A percentile compares a stretch with the other conserved stretches of the same genome.
Conservation (phyloP, 2,113 vertebrate species). For the Oostethus manadensis region DNA sequence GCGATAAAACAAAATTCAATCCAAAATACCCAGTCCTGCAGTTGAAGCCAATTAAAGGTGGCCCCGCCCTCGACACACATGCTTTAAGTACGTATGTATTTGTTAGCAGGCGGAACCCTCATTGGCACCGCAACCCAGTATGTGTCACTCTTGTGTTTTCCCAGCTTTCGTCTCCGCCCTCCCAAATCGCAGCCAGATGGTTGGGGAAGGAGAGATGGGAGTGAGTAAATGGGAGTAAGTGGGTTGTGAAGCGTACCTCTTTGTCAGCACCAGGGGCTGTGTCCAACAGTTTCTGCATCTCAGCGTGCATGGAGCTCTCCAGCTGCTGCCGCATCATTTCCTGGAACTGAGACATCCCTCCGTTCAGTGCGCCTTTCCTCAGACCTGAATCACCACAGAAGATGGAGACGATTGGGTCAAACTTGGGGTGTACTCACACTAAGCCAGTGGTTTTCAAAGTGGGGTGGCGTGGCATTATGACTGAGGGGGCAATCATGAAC, state of each 20-base stretch:
- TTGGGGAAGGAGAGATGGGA: neutral
- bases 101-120: constrained; percentile 28
- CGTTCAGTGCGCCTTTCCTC: constrained; percentile 75
- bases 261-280: constrained; percentile 74
- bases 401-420: neutral
- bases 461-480: too few species aligned
- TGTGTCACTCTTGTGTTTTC: constrained; percentile 55
- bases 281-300: constrained; percentile 85
- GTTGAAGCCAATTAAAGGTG: neutral
- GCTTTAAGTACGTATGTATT: neutral
- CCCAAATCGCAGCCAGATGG: constrained; percentile 55
- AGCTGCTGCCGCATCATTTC: constrained; percentile 93
- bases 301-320: constrained; percentile 87
- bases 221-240: neutral
- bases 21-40: too few species aligned
- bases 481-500: too few species aligned
- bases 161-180: constrained; percentile 22
- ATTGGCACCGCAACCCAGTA: constrained; percentile 31
- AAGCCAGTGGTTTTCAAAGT: neutral
- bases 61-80: constrained; percentile 1
- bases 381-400: constrained; percentile 72
- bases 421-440: neutral
- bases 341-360: constrained; percentile 87
- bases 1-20: too few species aligned
- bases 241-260: constrained; percentile 69